These are phyloP conservation scores for Fratercula arctica DNA, from an alignment of 2,797 vertebrate genomes.

Conservation along the genomic window DNA sequence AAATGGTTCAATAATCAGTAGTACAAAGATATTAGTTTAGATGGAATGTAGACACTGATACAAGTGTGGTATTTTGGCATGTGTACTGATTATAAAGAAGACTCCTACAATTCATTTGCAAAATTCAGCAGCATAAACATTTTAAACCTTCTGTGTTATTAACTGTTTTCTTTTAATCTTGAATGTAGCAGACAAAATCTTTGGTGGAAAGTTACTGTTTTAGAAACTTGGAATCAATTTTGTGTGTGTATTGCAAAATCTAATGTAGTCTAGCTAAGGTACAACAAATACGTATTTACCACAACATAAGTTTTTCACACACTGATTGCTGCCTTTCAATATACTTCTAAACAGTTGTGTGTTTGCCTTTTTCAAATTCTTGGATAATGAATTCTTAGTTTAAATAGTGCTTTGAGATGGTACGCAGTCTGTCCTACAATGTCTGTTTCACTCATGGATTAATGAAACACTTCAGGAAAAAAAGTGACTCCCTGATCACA, in stretches of 20 bases:
- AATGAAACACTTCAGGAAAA: neutral
- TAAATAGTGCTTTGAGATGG: neutral
- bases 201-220: neutral
- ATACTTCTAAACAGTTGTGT: neutral
- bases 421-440: neutral
- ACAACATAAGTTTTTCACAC: neutral
- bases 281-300: neutral
- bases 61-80: neutral
- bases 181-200: neutral
- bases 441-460: neutral
- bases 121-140: neutral
- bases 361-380: neutral
- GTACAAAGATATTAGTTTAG: neutral
- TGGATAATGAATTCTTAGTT: neutral
- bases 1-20: neutral
- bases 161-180: neutral
- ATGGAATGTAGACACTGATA: neutral
- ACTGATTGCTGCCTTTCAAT: neutral
- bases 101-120: neutral
- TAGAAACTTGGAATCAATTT: neutral
- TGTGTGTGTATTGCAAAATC: neutral
- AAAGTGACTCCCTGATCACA: neutral
- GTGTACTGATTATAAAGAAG: neutral
- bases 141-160: neutral
- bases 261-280: neutral